Conservation (phyloP, 1,140 invertebrate genomes). For the Pygmarrhopalites habei region DNA sequence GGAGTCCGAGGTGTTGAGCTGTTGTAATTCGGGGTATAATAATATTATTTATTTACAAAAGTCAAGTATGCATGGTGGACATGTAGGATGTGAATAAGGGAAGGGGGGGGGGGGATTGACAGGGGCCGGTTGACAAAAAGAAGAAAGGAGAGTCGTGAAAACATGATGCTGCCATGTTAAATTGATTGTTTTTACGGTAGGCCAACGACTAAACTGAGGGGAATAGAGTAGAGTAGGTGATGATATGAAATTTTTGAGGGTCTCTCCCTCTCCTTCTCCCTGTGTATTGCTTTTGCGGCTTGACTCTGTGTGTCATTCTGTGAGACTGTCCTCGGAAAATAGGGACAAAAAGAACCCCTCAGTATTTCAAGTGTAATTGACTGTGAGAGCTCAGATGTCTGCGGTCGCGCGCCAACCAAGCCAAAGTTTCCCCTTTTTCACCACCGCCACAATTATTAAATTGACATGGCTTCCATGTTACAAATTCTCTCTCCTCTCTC, state of each 20-base stretch:
- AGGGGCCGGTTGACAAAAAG: neutral
- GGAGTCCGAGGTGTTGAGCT: too few species aligned
- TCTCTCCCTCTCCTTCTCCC: too few species aligned
- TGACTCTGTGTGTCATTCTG: neutral
- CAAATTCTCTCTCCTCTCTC: too few species aligned
- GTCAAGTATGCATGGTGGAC: neutral
- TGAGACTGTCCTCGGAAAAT: too few species aligned
- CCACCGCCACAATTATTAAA: constrained; percentile 4
- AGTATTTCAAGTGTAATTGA: constrained; percentile 32
- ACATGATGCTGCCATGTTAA: constrained; percentile 19
- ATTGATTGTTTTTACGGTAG: constrained; percentile 29
- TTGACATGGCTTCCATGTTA: neutral
- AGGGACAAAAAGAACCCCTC: constrained; percentile 15
- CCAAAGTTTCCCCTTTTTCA: neutral
- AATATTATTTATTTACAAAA: neutral
- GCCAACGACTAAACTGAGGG: neutral
- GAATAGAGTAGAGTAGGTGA: neutral
- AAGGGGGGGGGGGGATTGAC: neutral
- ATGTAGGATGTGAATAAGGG: neutral
- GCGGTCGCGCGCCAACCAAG: constrained; percentile 26
- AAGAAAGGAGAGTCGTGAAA: constrained; percentile 15
- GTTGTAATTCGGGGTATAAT: too few species aligned
- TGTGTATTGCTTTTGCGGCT: constrained; percentile 17
- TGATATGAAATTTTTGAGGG: constrained; percentile 2
- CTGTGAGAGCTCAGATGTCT: constrained; percentile 29